phyloP scores from a whole-genome alignment of 2,113 vertebrate species.

The Phalacrocorax carbo region DNA sequence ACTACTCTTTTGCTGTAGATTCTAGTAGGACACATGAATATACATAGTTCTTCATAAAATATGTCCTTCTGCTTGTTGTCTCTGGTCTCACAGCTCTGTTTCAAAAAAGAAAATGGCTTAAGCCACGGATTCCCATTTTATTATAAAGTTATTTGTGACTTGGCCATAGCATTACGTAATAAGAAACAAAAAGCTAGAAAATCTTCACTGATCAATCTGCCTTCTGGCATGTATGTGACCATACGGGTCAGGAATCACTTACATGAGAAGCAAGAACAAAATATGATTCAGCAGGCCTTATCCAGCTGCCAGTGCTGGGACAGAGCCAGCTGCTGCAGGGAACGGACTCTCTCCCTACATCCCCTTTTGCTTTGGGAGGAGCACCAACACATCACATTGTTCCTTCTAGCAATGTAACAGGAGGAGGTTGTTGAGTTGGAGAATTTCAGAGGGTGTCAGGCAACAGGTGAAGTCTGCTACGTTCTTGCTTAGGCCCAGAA shows the following conservation, averaged over 20 bases:
- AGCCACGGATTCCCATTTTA: background rate
- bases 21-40: background rate
- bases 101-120: background rate
- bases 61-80: background rate
- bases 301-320: no score
- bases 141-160: background rate
- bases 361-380: background rate
- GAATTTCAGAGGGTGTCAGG: background rate
- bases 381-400: background rate
- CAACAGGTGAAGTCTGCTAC: background rate
- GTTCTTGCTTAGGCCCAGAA: background rate
- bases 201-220: background rate
- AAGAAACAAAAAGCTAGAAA: background rate
- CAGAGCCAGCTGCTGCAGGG: background rate
- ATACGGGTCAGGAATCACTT: background rate
- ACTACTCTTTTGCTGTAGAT: background rate
- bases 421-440: background rate
- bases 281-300: background rate
- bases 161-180: background rate
- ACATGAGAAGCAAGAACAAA: background rate
- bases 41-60: background rate
- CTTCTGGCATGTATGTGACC: background rate
- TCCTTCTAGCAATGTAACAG: background rate
- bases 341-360: background rate
- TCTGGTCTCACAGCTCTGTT: background rate